A percentile compares a stretch with the other conserved stretches of the same genome.
phyloP scores from a whole-genome alignment of 2,113 vertebrate genomes.

The Paracanthobrama guichenoti region DNA sequence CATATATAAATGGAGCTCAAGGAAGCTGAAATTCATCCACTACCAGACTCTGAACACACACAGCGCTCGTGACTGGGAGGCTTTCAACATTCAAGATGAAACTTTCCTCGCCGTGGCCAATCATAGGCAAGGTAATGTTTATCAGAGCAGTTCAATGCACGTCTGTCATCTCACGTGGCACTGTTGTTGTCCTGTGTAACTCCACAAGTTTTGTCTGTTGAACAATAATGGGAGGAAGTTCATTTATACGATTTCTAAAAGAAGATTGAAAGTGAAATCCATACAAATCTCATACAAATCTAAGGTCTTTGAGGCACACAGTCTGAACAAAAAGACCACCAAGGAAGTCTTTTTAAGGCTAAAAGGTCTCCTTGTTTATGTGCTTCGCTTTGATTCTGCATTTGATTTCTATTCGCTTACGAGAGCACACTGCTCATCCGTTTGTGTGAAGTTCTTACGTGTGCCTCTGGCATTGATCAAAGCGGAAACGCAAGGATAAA shows the following conservation, averaged over 20 bases:
- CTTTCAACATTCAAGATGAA: constrained; percentile 85
- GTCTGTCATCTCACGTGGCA: constrained; percentile 12
- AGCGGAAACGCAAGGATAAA: constrained; percentile 17
- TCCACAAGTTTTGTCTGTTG: neutral
- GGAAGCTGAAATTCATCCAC: constrained; percentile 75
- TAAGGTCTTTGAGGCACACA: constrained; percentile 23
- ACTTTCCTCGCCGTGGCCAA: constrained; percentile 93
- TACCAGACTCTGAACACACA: constrained; percentile 88
- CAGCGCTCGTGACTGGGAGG: constrained; percentile 93
- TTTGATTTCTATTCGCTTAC: neutral
- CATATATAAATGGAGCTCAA: constrained; percentile 83
- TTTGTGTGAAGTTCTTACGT: constrained; percentile 8
- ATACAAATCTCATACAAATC: constrained; percentile 32
- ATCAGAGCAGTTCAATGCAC: neutral
- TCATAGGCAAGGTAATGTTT: constrained; percentile 87
- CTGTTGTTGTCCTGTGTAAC: constrained; percentile 14
- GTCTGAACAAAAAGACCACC: constrained; percentile 19
- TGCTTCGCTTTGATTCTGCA: constrained; percentile 32
- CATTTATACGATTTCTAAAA: constrained; percentile 10
- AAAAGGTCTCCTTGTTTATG: constrained; percentile 33
- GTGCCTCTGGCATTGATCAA: constrained; percentile 21
- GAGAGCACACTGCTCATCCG: neutral
- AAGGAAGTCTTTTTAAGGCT: constrained; percentile 8
- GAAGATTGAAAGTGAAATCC: constrained; percentile 20
- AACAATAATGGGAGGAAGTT: constrained; percentile 27